Conservation (phyloP, 2,888 invertebrate genomes). For the Oscheius sp. region DNA sequence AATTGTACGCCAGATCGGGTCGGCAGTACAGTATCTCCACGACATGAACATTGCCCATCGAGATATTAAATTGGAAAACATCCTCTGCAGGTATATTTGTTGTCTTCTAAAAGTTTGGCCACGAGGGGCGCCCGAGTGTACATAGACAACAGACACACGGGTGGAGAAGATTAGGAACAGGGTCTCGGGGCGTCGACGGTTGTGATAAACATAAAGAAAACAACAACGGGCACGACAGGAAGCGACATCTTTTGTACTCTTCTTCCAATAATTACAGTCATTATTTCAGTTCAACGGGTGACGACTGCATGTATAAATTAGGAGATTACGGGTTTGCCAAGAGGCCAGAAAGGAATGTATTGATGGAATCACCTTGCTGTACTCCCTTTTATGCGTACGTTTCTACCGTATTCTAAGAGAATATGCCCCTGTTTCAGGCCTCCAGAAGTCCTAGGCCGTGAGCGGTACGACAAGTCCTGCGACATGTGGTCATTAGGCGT, state of each 20-base stretch:
- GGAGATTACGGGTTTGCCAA: slow-evolving; percentile 99
- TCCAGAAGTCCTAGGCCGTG: slow-evolving; percentile 92
- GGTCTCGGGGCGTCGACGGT: background rate
- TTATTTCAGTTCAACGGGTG: slow-evolving; percentile 74
- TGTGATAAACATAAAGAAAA: background rate
- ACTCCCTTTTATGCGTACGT: slow-evolving; percentile 94
- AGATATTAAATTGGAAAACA: slow-evolving; percentile 81
- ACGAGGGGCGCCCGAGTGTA: no score
- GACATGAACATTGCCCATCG: slow-evolving; percentile 87
- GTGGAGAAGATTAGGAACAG: background rate
- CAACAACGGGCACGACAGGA: no score
- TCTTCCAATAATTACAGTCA: background rate
- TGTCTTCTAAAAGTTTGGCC: background rate
- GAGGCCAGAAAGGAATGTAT: slow-evolving; percentile 83
- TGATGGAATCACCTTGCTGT: slow-evolving; percentile 96
- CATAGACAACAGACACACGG: no score
- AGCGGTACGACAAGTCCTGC: slow-evolving; percentile 98
- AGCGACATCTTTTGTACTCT: no score
- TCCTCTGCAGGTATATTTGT: slow-evolving; percentile 82
- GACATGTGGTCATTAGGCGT: slow-evolving; percentile 99
- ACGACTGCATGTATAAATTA: slow-evolving; percentile 88
- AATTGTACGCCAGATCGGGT: slow-evolving; percentile 95
- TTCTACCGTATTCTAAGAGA: background rate
- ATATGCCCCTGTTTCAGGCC: slow-evolving; percentile 65
- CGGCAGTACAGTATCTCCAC: slow-evolving; percentile 92